phyloP scores from a whole-genome alignment of 2,113 vertebrate species.

The Columbina picui region DNA sequence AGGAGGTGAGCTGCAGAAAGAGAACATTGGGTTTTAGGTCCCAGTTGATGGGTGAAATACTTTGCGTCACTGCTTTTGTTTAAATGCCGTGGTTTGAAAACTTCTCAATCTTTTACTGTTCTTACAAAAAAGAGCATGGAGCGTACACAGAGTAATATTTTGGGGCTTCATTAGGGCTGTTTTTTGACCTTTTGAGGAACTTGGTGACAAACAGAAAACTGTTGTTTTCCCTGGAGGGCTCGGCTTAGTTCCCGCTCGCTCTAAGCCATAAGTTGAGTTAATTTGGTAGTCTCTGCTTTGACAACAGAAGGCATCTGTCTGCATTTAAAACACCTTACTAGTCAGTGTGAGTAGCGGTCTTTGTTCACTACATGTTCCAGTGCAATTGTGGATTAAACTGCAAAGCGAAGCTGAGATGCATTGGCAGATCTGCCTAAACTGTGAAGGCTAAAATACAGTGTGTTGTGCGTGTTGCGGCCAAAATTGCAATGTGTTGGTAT shows the following conservation, averaged over 20 bases:
- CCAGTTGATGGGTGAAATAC: background rate
- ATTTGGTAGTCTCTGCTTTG: constrained; percentile 6
- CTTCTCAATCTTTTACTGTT: background rate
- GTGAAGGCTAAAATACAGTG: background rate
- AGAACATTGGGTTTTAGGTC: background rate
- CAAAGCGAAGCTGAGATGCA: background rate
- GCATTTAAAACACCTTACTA: constrained; percentile 9
- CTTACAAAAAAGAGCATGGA: background rate
- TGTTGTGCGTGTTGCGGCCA: background rate
- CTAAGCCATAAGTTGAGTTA: constrained; percentile 23
- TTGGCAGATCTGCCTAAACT: background rate
- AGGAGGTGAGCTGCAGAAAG: constrained; percentile 80
- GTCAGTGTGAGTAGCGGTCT: background rate
- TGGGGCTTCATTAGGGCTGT: background rate
- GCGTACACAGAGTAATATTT: background rate
- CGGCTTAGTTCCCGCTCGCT: background rate
- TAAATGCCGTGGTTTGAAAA: background rate
- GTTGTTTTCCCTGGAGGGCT: background rate
- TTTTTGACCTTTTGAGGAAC: background rate
- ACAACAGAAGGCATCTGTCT: constrained; percentile 13
- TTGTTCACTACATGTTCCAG: background rate
- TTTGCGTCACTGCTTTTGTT: background rate
- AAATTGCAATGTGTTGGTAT: background rate
- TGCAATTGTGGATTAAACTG: background rate
- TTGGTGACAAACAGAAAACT: background rate